phyloP scores from a whole-genome alignment of 2,797 vertebrate species.

The Sebastes elongatus region DNA sequence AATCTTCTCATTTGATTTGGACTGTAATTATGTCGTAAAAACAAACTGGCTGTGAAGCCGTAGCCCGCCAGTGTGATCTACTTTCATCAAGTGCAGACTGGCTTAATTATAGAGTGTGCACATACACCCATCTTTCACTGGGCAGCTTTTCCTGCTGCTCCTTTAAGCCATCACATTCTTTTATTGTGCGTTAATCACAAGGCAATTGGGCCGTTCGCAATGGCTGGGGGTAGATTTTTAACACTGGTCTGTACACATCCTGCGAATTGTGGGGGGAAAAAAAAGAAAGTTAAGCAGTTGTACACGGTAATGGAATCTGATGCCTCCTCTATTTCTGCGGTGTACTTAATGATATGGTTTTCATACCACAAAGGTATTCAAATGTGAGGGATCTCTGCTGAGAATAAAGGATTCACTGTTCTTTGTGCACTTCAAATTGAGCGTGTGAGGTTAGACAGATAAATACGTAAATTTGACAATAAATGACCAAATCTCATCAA shows the following conservation, averaged over 20 bases:
- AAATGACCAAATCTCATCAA: constrained; percentile 61
- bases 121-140: constrained; percentile 80
- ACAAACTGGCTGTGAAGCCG: constrained; percentile 84
- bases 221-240: constrained; percentile 66
- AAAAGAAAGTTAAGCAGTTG: constrained; percentile 51
- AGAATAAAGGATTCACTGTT: constrained; percentile 59
- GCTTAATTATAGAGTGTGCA: constrained; percentile 83
- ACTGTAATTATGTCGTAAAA: constrained; percentile 87
- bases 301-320: constrained; percentile 62
- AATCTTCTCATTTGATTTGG: constrained; percentile 86
- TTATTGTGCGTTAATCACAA: constrained; percentile 82
- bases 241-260: constrained; percentile 75
- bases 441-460: constrained; percentile 51
- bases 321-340: constrained; percentile 52
- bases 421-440: constrained; percentile 53
- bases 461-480: constrained; percentile 51
- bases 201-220: constrained; percentile 75
- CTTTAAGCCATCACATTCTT: constrained; percentile 79
- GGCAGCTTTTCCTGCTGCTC: constrained; percentile 77
- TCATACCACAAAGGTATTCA: constrained; percentile 64
- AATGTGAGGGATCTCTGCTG: constrained; percentile 35
- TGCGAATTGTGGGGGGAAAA: constrained; percentile 27
- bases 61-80: constrained; percentile 83
- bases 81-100: constrained; percentile 86
- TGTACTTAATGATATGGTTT: constrained; percentile 68